phyloP scores from a whole-genome alignment of 2,113 vertebrate genomes.

The Siphamia tubifer region DNA sequence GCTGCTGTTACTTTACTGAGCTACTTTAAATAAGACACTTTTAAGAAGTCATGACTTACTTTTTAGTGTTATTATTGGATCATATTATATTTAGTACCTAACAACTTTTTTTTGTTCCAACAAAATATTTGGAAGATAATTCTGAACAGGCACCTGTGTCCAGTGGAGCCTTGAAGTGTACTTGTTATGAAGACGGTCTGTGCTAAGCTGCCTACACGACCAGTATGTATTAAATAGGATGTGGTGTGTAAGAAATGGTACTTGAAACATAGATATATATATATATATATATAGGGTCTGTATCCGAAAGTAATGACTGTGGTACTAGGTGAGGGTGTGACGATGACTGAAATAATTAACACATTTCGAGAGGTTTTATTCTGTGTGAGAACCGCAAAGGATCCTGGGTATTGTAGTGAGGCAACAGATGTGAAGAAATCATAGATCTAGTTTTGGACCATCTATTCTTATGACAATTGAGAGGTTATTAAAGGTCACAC shows the following conservation, averaged over 20 bases:
- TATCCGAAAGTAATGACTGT: slow-evolving; percentile 38
- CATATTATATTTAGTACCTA: slow-evolving; percentile 13
- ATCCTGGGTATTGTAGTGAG: slow-evolving; percentile 50
- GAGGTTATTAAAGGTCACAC: slow-evolving; percentile 59
- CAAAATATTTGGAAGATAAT: slow-evolving; percentile 6
- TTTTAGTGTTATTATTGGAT: slow-evolving; percentile 24
- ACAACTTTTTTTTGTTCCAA: not conserved
- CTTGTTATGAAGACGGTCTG: slow-evolving; percentile 60
- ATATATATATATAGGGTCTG: slow-evolving; percentile 17
- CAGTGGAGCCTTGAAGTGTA: slow-evolving; percentile 54
- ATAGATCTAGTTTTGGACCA: slow-evolving; percentile 74
- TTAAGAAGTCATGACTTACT: not conserved
- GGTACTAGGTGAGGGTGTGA: slow-evolving; percentile 57
- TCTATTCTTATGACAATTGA: slow-evolving; percentile 72
- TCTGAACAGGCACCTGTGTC: slow-evolving; percentile 17
- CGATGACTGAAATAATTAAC: slow-evolving; percentile 37
- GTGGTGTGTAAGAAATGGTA: slow-evolving; percentile 61
- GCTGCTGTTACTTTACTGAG: too few relatives aligned
- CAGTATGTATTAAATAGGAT: slow-evolving; percentile 56
- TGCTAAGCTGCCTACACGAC: slow-evolving; percentile 63
- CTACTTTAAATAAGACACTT: slow-evolving; percentile 9
- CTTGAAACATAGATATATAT: slow-evolving; percentile 57
- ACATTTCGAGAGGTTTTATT: slow-evolving; percentile 61
- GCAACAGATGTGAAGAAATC: slow-evolving; percentile 53
- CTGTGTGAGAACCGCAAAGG: slow-evolving; percentile 50